Base-by-base conservation (phyloP, 1,140 invertebrate species). In the Drosophila punjabiensis region DNA sequence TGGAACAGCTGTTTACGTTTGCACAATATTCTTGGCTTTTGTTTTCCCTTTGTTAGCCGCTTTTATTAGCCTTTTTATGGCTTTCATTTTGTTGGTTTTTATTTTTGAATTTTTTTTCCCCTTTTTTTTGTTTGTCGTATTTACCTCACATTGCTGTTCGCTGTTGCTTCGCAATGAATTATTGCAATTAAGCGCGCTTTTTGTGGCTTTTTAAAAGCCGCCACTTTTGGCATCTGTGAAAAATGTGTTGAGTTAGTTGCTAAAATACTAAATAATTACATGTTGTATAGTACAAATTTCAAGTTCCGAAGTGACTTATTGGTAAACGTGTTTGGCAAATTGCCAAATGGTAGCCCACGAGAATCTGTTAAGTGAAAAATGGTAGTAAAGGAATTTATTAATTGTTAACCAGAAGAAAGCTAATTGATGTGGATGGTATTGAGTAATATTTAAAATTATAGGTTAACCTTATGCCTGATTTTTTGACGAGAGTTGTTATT, bases 21-120 rank as follows among this genome's bases (percentile, higher is more conserved):
- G 70, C 78, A 81, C 78, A 78, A 81, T 87, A 69, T 83, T 84
- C 63, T 71, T 61, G 50, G 53, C 45, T 60, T 62, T 77, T 80
- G 62, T 64, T 30, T 65, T 45, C 53, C 28, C 62, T 52, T 76
- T 76, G 47, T 76, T 81, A 47, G 47, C 45, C 55, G 58, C 79
- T 76, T 88, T 88, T 88, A 86, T 88, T 86, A 76, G 81, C 85
- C 67, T 73, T 87, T 89, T 89, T 89, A 90, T 82, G 78, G 78
- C 64, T 88, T 86, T 91, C 76, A 67, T 79, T 90, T 81, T 77
- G 60, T 68, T 59, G 11, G 11, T 35, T 35, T 35, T 35, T 35
- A 35, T 84, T 81, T 32, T 79, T 52, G 41, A 30, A 28, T 30
- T 47, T 41, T 65, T 65, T 47, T 62, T 61, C 24, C 3, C 24